Evolutionary conservation across 2,113 vertebrate genomes (phyloP).

Genomic region (Bagarius yarrelli): DNA sequence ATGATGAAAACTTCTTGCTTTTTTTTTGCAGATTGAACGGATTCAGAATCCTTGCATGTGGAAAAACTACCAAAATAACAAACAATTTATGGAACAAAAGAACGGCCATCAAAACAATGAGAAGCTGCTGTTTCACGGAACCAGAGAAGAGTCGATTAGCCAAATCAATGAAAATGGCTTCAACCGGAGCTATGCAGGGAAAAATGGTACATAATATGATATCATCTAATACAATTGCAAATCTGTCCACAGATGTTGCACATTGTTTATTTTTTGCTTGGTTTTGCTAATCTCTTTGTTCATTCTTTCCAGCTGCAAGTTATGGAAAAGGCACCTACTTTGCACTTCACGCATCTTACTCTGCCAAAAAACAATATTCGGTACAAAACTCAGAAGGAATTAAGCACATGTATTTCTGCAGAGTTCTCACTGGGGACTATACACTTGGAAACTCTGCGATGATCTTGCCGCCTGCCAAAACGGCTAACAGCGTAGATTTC

Average conservation of each 20-base stretch:
- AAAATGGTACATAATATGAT: slow-evolving; percentile 61
- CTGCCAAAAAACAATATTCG: slow-evolving; percentile 67
- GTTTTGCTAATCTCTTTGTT: slow-evolving; percentile 6
- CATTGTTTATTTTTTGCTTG: neutral
- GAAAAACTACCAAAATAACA: slow-evolving; percentile 65
- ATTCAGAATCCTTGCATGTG: slow-evolving; percentile 69
- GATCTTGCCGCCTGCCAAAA: slow-evolving; percentile 67
- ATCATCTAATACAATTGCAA: too few species aligned
- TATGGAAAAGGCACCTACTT: slow-evolving; percentile 82
- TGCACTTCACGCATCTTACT: slow-evolving; percentile 73
- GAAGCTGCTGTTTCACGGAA: slow-evolving; percentile 71
- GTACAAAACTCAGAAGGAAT: slow-evolving; percentile 55
- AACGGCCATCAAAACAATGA: slow-evolving; percentile 67
- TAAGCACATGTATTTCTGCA: slow-evolving; percentile 77
- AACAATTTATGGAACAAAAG: slow-evolving; percentile 59
- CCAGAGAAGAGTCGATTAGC: slow-evolving; percentile 43
- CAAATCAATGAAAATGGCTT: slow-evolving; percentile 67
- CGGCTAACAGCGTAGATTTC: slow-evolving; percentile 29
- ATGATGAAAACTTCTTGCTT: neutral
- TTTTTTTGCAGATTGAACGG: slow-evolving; percentile 64
- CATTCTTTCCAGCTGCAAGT: slow-evolving; percentile 63
- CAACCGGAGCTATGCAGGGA: slow-evolving; percentile 71
- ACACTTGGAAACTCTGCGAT: slow-evolving; percentile 49
- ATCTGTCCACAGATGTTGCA: neutral
- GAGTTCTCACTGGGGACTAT: slow-evolving; percentile 75